Evolutionary conservation across 1,140 invertebrate genomes (phyloP).

Genomic region (Drosophila insularis): DNA sequence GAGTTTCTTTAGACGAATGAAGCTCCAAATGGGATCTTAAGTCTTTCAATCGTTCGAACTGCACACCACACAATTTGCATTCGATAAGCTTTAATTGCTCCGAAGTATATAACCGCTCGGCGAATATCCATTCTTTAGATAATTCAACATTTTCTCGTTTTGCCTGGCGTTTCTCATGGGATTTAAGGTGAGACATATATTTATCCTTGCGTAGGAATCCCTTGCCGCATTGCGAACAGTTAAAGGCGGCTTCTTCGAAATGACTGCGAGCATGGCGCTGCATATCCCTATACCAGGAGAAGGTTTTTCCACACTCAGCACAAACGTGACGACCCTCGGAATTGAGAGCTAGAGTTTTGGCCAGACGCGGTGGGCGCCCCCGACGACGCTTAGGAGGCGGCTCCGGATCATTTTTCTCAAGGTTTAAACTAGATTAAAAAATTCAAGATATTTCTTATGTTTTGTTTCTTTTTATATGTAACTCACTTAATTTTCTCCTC

Average conservation of each 20-base stretch:
- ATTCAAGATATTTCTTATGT: neutral
- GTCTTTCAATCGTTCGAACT: conserved; percentile 41
- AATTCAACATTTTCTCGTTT: conserved; percentile 26
- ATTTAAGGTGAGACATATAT: conserved; percentile 55
- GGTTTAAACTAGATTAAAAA: neutral
- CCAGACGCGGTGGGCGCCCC: conserved; percentile 45
- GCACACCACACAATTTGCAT: conserved; percentile 61
- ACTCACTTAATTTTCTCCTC: neutral
- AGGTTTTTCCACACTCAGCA: conserved; percentile 58
- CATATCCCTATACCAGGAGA: conserved; percentile 70
- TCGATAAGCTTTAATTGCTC: conserved; percentile 38
- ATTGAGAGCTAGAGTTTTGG: conserved; percentile 25
- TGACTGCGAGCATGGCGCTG: conserved; percentile 61
- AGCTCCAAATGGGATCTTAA: conserved; percentile 48
- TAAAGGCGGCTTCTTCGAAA: conserved; percentile 39
- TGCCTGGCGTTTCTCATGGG: conserved; percentile 38
- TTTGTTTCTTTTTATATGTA: neutral
- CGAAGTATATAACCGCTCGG: conserved; percentile 61
- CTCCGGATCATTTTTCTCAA: neutral
- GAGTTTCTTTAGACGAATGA: conserved; percentile 35
- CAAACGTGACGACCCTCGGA: conserved; percentile 51
- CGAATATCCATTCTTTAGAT: conserved; percentile 55
- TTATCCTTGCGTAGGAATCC: conserved; percentile 69
- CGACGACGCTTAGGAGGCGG: conserved; percentile 46
- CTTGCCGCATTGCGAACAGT: conserved; percentile 61